Conservation (phyloP, 1,140 invertebrate genomes). For the Lutraria rhynchaena region DNA sequence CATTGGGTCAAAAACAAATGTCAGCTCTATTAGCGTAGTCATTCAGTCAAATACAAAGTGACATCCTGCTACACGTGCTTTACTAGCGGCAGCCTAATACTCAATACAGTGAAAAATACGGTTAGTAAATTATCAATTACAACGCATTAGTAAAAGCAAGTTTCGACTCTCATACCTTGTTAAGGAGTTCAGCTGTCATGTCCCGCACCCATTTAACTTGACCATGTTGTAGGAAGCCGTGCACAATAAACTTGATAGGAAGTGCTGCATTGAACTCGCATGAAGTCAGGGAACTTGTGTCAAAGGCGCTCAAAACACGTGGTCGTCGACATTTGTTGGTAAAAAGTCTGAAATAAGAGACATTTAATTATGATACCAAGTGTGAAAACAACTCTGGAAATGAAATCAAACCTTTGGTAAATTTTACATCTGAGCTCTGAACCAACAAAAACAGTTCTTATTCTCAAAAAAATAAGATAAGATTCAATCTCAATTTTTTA, state of each 20-base stretch:
- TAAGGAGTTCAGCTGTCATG: conserved; percentile 68
- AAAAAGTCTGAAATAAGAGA: conserved; percentile 37
- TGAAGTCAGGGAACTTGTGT: conserved; percentile 12
- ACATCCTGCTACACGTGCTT: too few species aligned
- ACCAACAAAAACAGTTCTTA: not conserved
- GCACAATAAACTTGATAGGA: conserved; percentile 91
- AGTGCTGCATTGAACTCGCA: conserved; percentile 60
- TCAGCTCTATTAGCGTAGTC: too few species aligned
- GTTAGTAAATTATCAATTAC: too few species aligned
- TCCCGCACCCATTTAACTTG: conserved; percentile 90
- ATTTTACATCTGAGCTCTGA: not conserved
- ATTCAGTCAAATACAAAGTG: too few species aligned
- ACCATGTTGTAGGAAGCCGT: conserved; percentile 96
- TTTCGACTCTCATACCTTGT: conserved; percentile 72
- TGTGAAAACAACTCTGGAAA: not conserved
- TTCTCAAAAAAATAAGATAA: too few species aligned
- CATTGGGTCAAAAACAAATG: too few species aligned
- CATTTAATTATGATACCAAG: not conserved
- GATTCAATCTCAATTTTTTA: not conserved
- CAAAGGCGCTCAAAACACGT: not conserved
- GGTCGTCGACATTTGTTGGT: conserved; percentile 37
- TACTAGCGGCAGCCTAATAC: too few species aligned
- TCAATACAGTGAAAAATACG: too few species aligned
- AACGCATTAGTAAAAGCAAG: too few species aligned
- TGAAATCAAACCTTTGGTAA: not conserved